Percentiles rank a stretch among this genome's conserved stretches.
Conservation (phyloP, 2,113 vertebrate species). For the Ageneiosus marmoratus region DNA sequence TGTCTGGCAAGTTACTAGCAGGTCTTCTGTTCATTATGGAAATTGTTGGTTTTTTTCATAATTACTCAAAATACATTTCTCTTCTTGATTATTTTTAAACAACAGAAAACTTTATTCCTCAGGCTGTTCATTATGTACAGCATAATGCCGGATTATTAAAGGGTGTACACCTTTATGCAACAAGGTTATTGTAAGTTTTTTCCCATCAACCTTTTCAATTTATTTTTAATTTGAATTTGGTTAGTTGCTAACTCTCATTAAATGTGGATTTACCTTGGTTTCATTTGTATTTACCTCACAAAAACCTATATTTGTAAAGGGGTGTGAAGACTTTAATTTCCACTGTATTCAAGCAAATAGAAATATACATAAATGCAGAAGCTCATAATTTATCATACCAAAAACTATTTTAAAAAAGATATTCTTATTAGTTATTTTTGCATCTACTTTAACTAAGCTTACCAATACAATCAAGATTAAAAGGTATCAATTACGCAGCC, state of each 20-base stretch:
- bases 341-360: background rate
- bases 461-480: background rate
- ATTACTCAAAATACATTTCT: background rate
- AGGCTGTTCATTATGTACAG: background rate
- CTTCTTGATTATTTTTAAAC: background rate
- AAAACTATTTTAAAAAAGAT: background rate
- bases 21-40: background rate
- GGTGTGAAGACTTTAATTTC: background rate
- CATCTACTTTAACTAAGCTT: background rate
- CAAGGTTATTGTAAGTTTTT: background rate
- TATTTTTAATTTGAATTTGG: background rate
- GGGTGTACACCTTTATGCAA: background rate
- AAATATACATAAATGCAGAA: background rate
- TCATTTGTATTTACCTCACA: background rate
- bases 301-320: background rate
- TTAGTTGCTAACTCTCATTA: background rate
- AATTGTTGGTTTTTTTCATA: background rate
- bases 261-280: background rate
- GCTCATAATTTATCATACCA: background rate
- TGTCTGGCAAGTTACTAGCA: background rate
- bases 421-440: background rate
- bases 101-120: background rate
- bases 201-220: background rate
- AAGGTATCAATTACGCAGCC: background rate
- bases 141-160: background rate